Base-by-base conservation (phyloP, 1,140 invertebrate species). In the Penaeus chinensis region DNA sequence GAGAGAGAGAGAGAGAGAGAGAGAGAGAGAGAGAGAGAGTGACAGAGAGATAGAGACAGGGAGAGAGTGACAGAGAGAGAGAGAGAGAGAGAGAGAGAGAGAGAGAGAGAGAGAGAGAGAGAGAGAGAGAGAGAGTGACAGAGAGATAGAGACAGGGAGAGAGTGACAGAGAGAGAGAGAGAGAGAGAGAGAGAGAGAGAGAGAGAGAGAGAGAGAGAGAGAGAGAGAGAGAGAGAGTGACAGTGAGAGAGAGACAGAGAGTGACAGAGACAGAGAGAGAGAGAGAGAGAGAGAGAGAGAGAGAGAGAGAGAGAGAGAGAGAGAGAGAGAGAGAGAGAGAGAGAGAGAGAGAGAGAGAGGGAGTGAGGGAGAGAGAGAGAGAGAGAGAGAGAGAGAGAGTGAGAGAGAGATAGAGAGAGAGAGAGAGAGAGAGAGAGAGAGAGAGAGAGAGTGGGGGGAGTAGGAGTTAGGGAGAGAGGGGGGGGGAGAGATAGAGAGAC, bases 1-100 rank as follows among this genome's bases (percentile, higher is more conserved):
- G 74, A 77, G 74, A 27, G 74, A 42, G 74, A 37, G 74, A n/a
- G 74, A 37, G 27, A 27, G 74, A 77, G 74, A 37, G 74, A 37
- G 22, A 27, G 32, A 37, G 32, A 77, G 8, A 32, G 19, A 32
- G 3, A 32, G 74, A 37, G 32, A 27, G 74, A 77, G 0, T 0
- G 74, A 10, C 16, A 37, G 74, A 27, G 1, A 77, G 74, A 77
- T 16, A 8, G 24, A 24, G 1, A 8, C 5, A 32, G 7, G 3
- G 27, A 32, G 0, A 77, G 1, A 32, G 7, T 3, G 18, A 24
- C 3, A 24, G 71, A 20, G 71, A 74, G 71, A 24, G 2, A 32
- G 32, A 32, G 32, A 32, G 32, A 32, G 32, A 32, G 71, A 20
- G 16, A 16, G 71, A 16, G 71, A 24, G 71, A 7, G 16, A 74